Evolutionary conservation across 2,113 vertebrate genomes (phyloP).

Genomic region (Anhinga anhinga): DNA sequence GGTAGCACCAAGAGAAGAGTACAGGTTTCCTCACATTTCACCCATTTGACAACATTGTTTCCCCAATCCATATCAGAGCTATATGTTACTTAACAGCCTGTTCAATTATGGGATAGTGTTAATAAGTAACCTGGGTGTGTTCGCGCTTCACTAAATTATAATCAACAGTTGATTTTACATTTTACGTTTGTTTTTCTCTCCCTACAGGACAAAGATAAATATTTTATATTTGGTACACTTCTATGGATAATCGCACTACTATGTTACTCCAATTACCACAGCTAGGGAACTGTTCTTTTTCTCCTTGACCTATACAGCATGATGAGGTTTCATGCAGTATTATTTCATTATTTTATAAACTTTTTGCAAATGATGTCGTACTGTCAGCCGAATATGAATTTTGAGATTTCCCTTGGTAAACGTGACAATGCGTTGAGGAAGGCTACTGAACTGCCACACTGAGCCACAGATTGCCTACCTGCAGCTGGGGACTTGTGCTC

Average conservation of each 20-base stretch:
- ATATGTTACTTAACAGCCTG: neutral
- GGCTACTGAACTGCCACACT: neutral
- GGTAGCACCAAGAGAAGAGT: neutral
- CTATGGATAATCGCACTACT: neutral
- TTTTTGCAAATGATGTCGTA: rapidly evolving
- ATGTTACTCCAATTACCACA: neutral
- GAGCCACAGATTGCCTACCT: neutral
- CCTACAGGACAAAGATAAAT: neutral
- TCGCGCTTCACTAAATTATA: neutral
- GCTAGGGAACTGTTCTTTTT: neutral
- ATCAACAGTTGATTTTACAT: neutral
- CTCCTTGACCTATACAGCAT: neutral
- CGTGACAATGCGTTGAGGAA: neutral
- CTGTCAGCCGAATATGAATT: neutral
- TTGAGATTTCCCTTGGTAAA: neutral
- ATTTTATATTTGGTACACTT: neutral
- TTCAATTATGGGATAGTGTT: neutral
- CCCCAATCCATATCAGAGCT: neutral
- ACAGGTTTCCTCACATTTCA: neutral
- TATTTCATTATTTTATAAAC: neutral
- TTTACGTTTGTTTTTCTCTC: neutral
- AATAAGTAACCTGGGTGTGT: neutral
- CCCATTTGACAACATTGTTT: neutral
- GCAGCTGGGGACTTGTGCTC: neutral
- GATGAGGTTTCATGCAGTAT: neutral